Evolutionary conservation across 2,113 vertebrate genomes (phyloP).

Genomic region (Chaetorhynchus papuensis): DNA sequence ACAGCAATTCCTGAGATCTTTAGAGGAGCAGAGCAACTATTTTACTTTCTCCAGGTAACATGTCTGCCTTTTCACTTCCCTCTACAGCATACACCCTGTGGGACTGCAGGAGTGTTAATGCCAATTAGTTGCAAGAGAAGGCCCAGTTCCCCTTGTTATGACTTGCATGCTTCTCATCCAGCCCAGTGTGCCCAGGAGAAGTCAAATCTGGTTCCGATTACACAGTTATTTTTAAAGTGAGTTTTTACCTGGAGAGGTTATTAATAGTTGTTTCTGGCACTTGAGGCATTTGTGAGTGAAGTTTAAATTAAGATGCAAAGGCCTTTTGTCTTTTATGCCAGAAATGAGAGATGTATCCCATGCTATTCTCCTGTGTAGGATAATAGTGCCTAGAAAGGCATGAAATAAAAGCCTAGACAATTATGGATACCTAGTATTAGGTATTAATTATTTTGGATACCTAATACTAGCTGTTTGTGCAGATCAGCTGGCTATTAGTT

Average conservation of each 20-base stretch:
- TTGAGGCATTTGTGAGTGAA: neutral
- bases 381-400: neutral
- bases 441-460: neutral
- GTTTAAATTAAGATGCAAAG: neutral
- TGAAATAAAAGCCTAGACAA: neutral
- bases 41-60: neutral
- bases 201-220: neutral
- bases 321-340: neutral
- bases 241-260: neutral
- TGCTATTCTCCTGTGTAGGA: neutral
- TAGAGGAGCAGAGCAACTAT: neutral
- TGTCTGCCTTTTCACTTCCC: neutral
- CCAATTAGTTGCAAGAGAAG: neutral
- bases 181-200: neutral
- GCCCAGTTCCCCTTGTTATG: neutral
- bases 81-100: neutral
- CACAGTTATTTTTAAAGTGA: neutral
- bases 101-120: neutral
- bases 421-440: neutral
- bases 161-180: neutral
- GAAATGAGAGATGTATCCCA: neutral
- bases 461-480: neutral
- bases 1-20: neutral
- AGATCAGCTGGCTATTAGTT: neutral
- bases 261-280: neutral